Percentiles rank a stretch among this genome's conserved stretches.
Evolutionary conservation across 2,113 vertebrate species (phyloP).

Genomic region (Hippocampus abdominalis): DNA sequence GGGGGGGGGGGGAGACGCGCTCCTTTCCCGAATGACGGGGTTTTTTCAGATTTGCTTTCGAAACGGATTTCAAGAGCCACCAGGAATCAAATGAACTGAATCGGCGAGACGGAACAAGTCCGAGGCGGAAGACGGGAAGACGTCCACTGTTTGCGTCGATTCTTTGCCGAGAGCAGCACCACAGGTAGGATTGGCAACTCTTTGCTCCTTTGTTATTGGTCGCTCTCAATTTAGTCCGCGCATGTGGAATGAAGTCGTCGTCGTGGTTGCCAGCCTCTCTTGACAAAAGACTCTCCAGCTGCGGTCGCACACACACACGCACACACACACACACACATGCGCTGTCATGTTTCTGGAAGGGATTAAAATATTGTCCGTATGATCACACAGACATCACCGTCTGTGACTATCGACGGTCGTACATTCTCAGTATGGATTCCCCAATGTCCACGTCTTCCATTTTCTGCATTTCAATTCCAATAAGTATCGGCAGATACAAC

Average conservation of each 20-base stretch:
- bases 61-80: conserved; percentile 44
- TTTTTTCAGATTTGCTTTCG: background rate
- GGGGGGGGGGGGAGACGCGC: conserved; percentile 13
- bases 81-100: conserved; percentile 54
- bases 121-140: conserved; percentile 37
- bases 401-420: background rate
- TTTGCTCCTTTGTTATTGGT: background rate
- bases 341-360: conserved; percentile 48
- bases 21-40: conserved; percentile 61
- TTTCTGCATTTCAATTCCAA: background rate
- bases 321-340: no score
- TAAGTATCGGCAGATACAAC: background rate
- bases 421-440: background rate
- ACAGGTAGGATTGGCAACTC: conserved; percentile 50
- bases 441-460: background rate
- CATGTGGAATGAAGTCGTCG: conserved; percentile 44
- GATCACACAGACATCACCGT: background rate
- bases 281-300: conserved; percentile 64
- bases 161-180: conserved; percentile 11
- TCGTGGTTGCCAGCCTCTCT: conserved; percentile 54
- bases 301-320: conserved; percentile 49
- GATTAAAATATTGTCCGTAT: conserved; percentile 7
- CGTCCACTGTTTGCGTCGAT: conserved; percentile 40
- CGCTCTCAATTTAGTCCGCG: background rate
- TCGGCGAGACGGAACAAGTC: conserved; percentile 38